Evolutionary conservation across 1,140 invertebrate genomes (phyloP).

Genomic region (Hetaerina americana): DNA sequence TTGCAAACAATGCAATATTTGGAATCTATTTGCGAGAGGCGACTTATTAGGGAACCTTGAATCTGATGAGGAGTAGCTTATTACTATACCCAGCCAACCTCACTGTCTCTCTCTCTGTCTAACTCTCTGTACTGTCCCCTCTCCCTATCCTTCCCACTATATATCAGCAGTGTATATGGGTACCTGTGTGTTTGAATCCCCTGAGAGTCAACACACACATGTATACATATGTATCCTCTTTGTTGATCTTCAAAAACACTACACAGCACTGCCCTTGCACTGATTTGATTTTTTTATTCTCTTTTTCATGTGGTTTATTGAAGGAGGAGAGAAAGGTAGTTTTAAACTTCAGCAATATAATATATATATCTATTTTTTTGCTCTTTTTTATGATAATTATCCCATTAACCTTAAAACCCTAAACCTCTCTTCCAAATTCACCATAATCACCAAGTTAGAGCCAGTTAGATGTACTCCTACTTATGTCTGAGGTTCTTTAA

Average conservation of each 20-base stretch:
- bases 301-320: conserved; percentile 5
- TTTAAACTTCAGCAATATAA: background rate
- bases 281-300: conserved; percentile 5
- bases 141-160: background rate
- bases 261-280: background rate
- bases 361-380: conserved; percentile 2
- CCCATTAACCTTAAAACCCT: background rate
- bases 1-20: no score
- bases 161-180: background rate
- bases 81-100: background rate
- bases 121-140: background rate
- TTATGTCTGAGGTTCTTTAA: conserved; percentile 4
- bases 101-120: background rate
- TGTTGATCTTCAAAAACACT: conserved; percentile 1
- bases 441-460: conserved; percentile 6
- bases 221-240: background rate
- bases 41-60: background rate
- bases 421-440: background rate
- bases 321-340: conserved; percentile 2
- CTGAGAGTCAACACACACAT: conserved; percentile 3
- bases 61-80: background rate
- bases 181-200: background rate
- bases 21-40: no score
- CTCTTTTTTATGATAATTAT: background rate
- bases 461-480: background rate